Conservation (phyloP, 2,888 invertebrate genomes). For the Seira musarum region DNA sequence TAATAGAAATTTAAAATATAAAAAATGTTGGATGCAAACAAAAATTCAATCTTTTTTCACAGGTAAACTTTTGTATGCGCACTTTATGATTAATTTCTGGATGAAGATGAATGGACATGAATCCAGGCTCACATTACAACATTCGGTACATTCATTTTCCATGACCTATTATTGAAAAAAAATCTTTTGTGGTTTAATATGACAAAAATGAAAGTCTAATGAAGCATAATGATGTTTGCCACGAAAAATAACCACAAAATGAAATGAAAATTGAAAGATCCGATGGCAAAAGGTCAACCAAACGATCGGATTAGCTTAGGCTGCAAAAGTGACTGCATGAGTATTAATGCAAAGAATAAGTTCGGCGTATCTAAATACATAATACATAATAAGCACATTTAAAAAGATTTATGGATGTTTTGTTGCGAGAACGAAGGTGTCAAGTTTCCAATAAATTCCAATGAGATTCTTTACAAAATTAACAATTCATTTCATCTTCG, state of each 20-base stretch:
- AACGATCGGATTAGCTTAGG: too few species aligned
- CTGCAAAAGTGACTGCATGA: too few species aligned
- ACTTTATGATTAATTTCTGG: too few species aligned
- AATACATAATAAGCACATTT: too few species aligned
- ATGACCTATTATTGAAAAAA: background rate
- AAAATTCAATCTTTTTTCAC: too few species aligned
- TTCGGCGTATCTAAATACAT: too few species aligned
- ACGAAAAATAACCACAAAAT: slow-evolving; percentile 33
- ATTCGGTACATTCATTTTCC: background rate
- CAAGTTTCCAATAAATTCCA: slow-evolving; percentile 59
- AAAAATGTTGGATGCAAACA: too few species aligned
- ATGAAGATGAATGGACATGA: background rate
- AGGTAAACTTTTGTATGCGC: too few species aligned
- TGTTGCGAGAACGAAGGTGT: slow-evolving; percentile 38
- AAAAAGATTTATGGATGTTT: background rate
- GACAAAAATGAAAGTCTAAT: slow-evolving; percentile 49
- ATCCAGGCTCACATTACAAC: background rate
- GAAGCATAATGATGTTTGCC: slow-evolving; percentile 49
- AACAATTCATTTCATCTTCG: slow-evolving; percentile 43
- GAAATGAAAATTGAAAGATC: slow-evolving; percentile 52
- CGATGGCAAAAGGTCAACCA: slow-evolving; percentile 33
- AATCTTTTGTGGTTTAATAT: background rate
- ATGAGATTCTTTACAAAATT: slow-evolving; percentile 12
- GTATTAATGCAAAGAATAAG: too few species aligned
- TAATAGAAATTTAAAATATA: too few species aligned